Conservation (phyloP, 2,888 invertebrate species). For the Macaria liturata region DNA sequence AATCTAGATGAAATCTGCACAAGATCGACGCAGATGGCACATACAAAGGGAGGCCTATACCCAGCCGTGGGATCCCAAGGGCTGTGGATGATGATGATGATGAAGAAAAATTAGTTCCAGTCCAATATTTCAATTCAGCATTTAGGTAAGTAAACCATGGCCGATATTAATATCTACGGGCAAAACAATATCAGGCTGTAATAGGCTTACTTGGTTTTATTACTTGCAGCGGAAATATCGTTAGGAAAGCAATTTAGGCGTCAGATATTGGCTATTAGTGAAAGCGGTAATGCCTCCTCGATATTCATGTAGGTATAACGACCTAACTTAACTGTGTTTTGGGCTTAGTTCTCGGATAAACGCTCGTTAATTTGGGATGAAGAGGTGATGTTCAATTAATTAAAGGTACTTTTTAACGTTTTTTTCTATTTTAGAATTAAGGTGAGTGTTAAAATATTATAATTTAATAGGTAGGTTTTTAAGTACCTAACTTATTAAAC, state of each 20-base stretch:
- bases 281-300: slow-evolving; percentile 68
- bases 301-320: slow-evolving; percentile 68
- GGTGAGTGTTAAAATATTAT: no score
- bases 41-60: no score
- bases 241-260: slow-evolving; percentile 79
- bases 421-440: no score
- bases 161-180: slow-evolving; percentile 54
- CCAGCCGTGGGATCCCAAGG: no score
- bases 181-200: slow-evolving; percentile 64
- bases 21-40: no score
- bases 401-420: neutral
- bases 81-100: no score
- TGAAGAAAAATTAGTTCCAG: no score
- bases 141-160: slow-evolving; percentile 33
- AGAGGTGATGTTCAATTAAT: slow-evolving; percentile 17
- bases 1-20: no score
- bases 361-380: slow-evolving; percentile 10
- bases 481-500: no score
- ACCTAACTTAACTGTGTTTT: slow-evolving; percentile 64
- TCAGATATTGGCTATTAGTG: slow-evolving; percentile 81
- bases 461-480: no score
- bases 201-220: slow-evolving; percentile 78
- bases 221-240: slow-evolving; percentile 78
- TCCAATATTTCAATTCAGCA: neutral
- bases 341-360: slow-evolving; percentile 31